Conservation (phyloP, 2,797 vertebrate species). For the Scolopax rusticola region DNA sequence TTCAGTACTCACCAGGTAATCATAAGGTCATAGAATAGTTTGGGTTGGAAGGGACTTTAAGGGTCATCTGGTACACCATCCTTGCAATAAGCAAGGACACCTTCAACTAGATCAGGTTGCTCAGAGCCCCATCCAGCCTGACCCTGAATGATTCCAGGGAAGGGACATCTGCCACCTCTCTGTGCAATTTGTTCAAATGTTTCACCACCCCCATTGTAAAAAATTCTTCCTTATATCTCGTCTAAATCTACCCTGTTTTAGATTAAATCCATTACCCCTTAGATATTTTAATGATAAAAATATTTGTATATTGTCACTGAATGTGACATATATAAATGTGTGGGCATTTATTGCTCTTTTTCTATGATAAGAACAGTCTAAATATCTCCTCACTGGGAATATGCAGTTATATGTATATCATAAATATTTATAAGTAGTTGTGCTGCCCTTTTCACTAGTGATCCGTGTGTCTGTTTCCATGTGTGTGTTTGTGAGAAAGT, state of each 20-base stretch:
- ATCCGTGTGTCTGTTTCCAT: background rate
- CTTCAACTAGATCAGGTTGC: background rate
- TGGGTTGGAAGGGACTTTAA: background rate
- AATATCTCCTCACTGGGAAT: background rate
- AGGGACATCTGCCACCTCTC: background rate
- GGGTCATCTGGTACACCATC: background rate
- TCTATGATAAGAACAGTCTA: background rate
- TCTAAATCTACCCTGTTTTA: background rate
- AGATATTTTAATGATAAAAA: background rate
- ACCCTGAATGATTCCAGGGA: background rate
- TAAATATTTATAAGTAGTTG: background rate
- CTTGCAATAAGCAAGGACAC: no score
- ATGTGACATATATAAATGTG: no score
- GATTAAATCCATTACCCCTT: background rate
- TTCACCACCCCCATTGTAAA: background rate
- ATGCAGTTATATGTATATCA: rapidly evolving
- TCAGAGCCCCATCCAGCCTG: background rate
- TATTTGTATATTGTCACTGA: background rate
- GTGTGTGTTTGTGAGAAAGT: background rate
- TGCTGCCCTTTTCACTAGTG: background rate
- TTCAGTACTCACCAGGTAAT: background rate
- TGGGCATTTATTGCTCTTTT: background rate
- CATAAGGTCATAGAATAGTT: background rate
- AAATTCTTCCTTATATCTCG: background rate
- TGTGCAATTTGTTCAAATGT: background rate